These are phyloP conservation scores for Leucosticte australis DNA, from an alignment of 2,113 vertebrate species.

Conservation along the genomic window DNA sequence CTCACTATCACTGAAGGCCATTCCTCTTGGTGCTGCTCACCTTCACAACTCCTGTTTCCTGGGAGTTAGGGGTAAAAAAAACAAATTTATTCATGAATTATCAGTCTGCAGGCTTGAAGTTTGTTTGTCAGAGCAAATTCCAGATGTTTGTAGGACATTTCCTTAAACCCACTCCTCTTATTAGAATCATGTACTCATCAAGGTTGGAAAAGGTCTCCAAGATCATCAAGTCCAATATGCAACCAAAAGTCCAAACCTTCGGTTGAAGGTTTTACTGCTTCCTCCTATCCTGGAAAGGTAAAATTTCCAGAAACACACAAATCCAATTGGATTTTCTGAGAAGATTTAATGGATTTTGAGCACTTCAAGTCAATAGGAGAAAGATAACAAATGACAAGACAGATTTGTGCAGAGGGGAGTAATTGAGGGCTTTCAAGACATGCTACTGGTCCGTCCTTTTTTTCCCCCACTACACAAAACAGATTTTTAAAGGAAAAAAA, in stretches of 20 bases:
- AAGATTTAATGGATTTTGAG: not conserved
- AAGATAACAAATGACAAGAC: not conserved
- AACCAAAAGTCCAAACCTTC: not conserved
- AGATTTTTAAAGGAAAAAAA: not conserved
- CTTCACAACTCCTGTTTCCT: not conserved
- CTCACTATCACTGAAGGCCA: not conserved
- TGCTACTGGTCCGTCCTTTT: not conserved
- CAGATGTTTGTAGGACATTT: not conserved
- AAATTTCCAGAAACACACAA: not conserved
- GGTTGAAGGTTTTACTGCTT: not conserved
- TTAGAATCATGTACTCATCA: not conserved
- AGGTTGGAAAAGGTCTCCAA: not conserved
- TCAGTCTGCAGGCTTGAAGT: not conserved
- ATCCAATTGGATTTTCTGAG: not conserved
- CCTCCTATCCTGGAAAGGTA: not conserved
- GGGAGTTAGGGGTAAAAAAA: not conserved
- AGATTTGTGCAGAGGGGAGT: not conserved
- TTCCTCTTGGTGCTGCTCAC: not conserved
- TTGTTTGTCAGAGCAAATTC: not conserved
- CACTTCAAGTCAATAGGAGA: not conserved
- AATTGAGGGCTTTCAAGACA: not conserved
- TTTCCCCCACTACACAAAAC: not conserved
- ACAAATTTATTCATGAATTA: not conserved
- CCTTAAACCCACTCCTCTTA: not conserved
- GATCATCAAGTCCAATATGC: not conserved